Conservation (phyloP, 1,140 invertebrate genomes). For the Plodia interpunctella region DNA sequence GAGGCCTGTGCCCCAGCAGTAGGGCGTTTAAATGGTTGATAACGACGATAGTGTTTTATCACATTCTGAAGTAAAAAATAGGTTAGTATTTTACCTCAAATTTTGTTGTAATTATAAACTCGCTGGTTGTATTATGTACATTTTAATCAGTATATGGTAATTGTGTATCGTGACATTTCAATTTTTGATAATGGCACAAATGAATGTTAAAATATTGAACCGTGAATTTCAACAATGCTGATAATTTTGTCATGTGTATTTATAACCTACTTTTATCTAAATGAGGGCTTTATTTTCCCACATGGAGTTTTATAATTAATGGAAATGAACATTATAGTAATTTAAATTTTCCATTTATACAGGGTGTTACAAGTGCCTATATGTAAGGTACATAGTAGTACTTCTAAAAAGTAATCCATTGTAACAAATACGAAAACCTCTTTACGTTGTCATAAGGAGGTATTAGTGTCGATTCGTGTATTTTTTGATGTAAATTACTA, state of each 20-base stretch:
- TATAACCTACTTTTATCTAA: constrained; percentile 3
- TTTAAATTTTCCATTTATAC: too few relatives aligned
- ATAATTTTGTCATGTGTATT: constrained; percentile 6
- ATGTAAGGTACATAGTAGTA: too few relatives aligned
- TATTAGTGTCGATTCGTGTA: too few relatives aligned
- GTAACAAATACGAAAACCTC: too few relatives aligned
- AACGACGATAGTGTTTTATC: too few relatives aligned
- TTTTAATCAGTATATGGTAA: constrained; percentile 1
- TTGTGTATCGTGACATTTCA: constrained; percentile 1
- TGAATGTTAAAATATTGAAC: constrained; percentile 6
- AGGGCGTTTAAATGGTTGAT: too few relatives aligned
- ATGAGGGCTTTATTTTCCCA: background rate
- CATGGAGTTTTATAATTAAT: background rate
- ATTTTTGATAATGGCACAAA: constrained; percentile 5
- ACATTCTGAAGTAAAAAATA: too few relatives aligned
- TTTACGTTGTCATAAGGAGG: too few relatives aligned
- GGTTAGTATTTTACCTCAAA: background rate
- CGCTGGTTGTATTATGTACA: background rate
- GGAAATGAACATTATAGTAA: background rate
- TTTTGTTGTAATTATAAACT: background rate
- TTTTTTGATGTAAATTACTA: too few relatives aligned
- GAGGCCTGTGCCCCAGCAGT: too few relatives aligned
- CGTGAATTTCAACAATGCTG: background rate
- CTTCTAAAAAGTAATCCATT: too few relatives aligned
- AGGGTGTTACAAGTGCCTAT: too few relatives aligned